Base-by-base conservation (phyloP, 2,797 vertebrate species). In the Cirrhinus molitorella region DNA sequence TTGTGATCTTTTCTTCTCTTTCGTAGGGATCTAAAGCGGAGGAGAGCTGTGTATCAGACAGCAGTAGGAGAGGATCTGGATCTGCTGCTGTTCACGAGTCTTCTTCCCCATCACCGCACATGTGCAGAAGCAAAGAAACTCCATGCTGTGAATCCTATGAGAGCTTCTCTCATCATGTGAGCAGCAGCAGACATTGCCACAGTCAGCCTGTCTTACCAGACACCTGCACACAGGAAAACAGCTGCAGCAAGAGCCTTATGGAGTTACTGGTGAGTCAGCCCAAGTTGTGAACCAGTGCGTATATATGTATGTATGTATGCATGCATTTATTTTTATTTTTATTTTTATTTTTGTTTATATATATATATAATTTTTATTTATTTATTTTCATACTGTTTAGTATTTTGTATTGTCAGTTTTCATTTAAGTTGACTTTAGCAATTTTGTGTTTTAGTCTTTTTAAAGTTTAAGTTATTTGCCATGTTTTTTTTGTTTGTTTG, bases 181-280 rank as follows among this genome's bases (percentile, higher is more conserved):
- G 28, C 37, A 9, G 47, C 23, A 3, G 61, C 43, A 31, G 92
- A 91, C 93, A 93, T 83, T 93, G 93, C 77, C 88, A 89, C 80
- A 92, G 93, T 87, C 77, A 37, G 40, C 88, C 93, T 49, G 88
- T 93, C 85, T 94, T 95, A 87, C 90, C 89, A n/a, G 94, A 93
- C 65, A 83, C 92, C 65, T 92, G 90, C 90, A 91, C 93, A 14
- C 94, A 95, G 83, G 89, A 91, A 7, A 94, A 94, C 90, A 94
- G 92, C 92, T 92, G 94, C 90, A 90, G 91, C 89, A 97, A 96
- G 90, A 98, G 95, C 91, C 95, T 99, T 88, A 94, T 94, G 91
- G 96, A 98, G 91, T 96, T 98, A 86, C 96, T 99, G 91, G 98
- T 99, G 90, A 96, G 97, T 97, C 47, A 17, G 16, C 16, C 14